A percentile compares a stretch with the other conserved stretches of the same genome.
These are phyloP conservation scores for Benitochromis conjunctus DNA, from an alignment of 2,113 vertebrate genomes.

Conservation along the genomic window DNA sequence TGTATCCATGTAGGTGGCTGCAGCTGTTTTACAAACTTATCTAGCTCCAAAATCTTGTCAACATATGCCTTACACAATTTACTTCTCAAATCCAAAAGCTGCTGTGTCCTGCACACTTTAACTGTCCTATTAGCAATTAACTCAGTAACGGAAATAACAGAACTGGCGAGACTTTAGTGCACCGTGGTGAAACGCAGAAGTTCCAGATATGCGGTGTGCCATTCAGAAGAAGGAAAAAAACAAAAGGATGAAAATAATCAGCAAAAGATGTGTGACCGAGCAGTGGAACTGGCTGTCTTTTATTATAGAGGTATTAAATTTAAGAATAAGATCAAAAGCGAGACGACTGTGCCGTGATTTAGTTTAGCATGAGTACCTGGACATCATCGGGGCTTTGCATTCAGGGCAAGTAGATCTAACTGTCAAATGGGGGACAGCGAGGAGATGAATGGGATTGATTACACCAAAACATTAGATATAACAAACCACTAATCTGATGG, in stretches of 20 bases:
- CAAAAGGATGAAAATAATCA: conserved; percentile 48
- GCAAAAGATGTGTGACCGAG: conserved; percentile 60
- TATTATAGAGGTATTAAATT: conserved; percentile 4
- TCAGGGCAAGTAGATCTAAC: conserved; percentile 18
- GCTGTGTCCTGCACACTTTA: conserved; percentile 34
- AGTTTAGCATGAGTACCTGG: background rate
- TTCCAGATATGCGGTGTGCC: conserved; percentile 29
- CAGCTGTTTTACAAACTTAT: conserved; percentile 12
- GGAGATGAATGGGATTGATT: conserved; percentile 70
- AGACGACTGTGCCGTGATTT: background rate
- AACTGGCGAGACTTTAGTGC: conserved; percentile 58
- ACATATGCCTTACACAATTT: conserved; percentile 68
- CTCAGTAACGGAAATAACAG: conserved; percentile 50
- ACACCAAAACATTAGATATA: conserved; percentile 66
- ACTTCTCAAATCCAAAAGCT: conserved; percentile 17
- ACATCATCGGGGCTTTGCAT: background rate
- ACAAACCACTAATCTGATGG: conserved; percentile 72
- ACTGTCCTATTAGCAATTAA: conserved; percentile 53
- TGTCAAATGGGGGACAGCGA: conserved; percentile 3
- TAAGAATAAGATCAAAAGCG: conserved; percentile 13
- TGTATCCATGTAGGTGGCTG: conserved; percentile 20
- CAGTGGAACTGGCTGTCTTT: conserved; percentile 20
- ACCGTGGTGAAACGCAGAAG: background rate
- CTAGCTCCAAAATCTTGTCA: conserved; percentile 16
- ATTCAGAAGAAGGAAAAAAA: background rate